Evolutionary conservation across 2,888 invertebrate species (phyloP), one percentile per base, ranked within the genome.

Genomic region (Liodrosophila aerea): DNA sequence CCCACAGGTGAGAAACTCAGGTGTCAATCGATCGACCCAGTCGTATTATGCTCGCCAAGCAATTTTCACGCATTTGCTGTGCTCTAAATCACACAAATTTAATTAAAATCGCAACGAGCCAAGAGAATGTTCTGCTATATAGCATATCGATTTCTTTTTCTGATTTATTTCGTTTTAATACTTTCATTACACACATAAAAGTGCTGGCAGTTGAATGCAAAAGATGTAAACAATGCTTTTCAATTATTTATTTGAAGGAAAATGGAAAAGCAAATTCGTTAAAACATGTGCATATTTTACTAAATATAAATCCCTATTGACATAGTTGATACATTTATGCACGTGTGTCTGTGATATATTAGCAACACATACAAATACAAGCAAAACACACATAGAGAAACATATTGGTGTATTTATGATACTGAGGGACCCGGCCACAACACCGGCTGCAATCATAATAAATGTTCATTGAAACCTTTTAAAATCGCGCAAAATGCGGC

Each of bases 401-500:
- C n/a, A n/a, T 0, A 1, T 5, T n/a, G 18, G 4, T 9, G 15
- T 22, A 22, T 22, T 22, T 22, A 22, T 22, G 15, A 8, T 12
- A 15, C 8, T 8, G 16, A 3, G 41, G 29, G 11, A 9, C 18
- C 12, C 40, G 43, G 33, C 29, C 5, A 5, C 22, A 22, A 22
- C 37, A 44, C 54, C 57, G 51, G 51, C 74, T 66, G 76, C 84
- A 85, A 85, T 84, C 86, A 83, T 82, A 82, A 82, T 82, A 82
- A 82, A 82, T 82, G 86, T 82, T 81, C 86, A 80, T 82, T 82
- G 84, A 80, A 82, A 85, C 81, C 86, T 85, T 85, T 82, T 82
- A 86, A 82, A 85, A 82, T 80, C 81, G 81, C 86, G 63, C 81
- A 76, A 76, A 76, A 80, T 83, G 80, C 74, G 76, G 71, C 85